Evolutionary conservation across 2,888 invertebrate genomes (phyloP), one percentile per base, ranked within the genome.

Genomic region (Hirtodrosophila alboralis): DNA sequence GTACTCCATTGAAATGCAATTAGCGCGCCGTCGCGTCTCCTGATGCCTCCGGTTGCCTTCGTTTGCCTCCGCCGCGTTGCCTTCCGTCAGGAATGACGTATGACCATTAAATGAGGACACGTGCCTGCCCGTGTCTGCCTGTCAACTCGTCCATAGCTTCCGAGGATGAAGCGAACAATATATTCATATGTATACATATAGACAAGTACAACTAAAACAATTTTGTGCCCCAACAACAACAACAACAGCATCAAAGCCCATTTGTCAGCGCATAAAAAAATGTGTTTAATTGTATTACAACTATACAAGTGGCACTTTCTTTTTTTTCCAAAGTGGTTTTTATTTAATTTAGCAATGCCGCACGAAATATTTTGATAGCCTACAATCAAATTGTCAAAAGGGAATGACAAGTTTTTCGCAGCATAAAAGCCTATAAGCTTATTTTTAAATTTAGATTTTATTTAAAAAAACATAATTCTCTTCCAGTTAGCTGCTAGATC

Each of bases 1-100:
- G 54, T 36, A 60, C 44, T 75, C 54, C 40, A 80, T 80, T 80
- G 84, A 80, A 80, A 80, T 86, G 81, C 79, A 80, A 80, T 80
- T 80, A 80, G 79, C 70, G 77, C 43, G 51, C 34, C 54, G 34
- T 21, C 49, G 59, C 16, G 30, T 28, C 31, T 13, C 38, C 41
- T 12, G 31, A 33, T 31, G 18, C 18, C 3, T 12, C 1, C 7
- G 13, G 9, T 1, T 10, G 4, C 14, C 14, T 8, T 3, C 3
- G 6, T 5, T 16, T 9, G 3, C 1, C 3, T 8, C 21, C n/a
- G 1, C 1, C n/a, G 2, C 28, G 27, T 27, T 14, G 54, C 21
- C 47, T 48, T 33, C 13, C 59, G 48, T 62, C 73, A 59, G 9
- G 47, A 53, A 51, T 75, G 74, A 75, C 65, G 65, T 61, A 74